These are phyloP conservation scores for Psittacula derbiana DNA, from an alignment of 2,797 vertebrate species.

Conservation along the genomic window DNA sequence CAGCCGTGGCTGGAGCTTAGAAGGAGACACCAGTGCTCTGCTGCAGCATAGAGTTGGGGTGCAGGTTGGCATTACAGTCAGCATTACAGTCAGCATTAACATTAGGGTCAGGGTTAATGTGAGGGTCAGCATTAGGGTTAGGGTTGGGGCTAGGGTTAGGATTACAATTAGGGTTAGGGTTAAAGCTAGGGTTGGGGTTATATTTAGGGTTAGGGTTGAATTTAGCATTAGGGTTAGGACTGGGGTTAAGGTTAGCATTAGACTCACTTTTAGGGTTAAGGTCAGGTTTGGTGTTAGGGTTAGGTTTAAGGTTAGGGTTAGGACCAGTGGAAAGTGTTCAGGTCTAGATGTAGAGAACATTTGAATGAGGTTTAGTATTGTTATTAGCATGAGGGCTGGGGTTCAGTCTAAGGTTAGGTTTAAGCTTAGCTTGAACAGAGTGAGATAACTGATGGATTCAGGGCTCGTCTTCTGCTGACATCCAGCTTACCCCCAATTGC, in stretches of 20 bases:
- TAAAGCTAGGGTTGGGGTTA: neutral
- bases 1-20: neutral
- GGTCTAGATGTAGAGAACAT: neutral
- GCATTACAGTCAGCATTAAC: rapidly evolving
- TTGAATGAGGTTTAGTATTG: neutral
- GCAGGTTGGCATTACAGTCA: rapidly evolving
- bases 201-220: neutral
- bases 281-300: rapidly evolving
- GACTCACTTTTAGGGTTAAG: neutral
- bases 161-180: rapidly evolving
- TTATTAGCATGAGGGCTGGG: neutral
- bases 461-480: neutral
- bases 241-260: neutral
- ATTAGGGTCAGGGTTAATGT: neutral
- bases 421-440: neutral
- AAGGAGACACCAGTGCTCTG: neutral
- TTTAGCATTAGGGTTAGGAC: neutral
- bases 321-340: neutral
- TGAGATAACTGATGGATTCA: neutral
- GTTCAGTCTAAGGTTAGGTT: neutral
- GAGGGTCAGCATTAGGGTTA: neutral
- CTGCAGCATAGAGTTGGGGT: neutral
- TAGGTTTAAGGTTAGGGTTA: neutral
- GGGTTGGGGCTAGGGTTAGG: neutral
- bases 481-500: neutral